Evolutionary conservation across 1,140 invertebrate genomes (phyloP).

Genomic region (Oscheius sp.): DNA sequence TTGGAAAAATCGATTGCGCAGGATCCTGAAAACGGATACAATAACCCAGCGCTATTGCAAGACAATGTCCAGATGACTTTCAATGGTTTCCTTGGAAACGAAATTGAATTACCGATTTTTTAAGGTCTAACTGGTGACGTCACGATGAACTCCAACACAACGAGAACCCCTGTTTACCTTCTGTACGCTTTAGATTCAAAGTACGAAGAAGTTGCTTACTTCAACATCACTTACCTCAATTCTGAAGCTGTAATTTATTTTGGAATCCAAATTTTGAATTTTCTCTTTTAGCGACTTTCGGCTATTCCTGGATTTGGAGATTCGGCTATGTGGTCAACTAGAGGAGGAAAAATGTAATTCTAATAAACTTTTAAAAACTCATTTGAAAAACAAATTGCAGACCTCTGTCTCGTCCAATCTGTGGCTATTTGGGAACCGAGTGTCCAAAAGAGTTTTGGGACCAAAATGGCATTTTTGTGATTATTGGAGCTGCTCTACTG

Average conservation of each 20-base stretch:
- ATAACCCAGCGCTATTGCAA: constrained; percentile 9
- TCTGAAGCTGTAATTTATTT: not conserved
- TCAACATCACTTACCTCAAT: constrained; percentile 12
- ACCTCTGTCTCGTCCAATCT: not conserved
- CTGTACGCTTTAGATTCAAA: constrained; percentile 4
- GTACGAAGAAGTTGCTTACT: not conserved
- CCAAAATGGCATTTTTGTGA: not conserved
- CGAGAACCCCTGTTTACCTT: constrained; percentile 27
- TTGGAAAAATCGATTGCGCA: not conserved
- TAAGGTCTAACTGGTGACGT: constrained; percentile 32
- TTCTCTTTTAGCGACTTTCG: not conserved
- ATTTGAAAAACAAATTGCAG: not conserved
- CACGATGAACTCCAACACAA: constrained; percentile 19
- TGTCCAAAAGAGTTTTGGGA: constrained; percentile 20
- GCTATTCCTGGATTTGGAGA: not conserved
- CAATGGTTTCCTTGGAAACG: not conserved
- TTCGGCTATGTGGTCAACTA: constrained; percentile 12
- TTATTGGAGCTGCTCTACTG: not conserved
- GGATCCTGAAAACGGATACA: constrained; percentile 17
- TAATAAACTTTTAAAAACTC: not conserved
- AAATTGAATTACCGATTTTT: not conserved
- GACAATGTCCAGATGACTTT: constrained; percentile 11
- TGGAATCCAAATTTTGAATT: constrained; percentile 12
- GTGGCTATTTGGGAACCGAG: not conserved
- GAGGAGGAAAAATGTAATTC: constrained; percentile 17